Conservation (phyloP, 2,113 vertebrate species). For the Chaetura pelagica region DNA sequence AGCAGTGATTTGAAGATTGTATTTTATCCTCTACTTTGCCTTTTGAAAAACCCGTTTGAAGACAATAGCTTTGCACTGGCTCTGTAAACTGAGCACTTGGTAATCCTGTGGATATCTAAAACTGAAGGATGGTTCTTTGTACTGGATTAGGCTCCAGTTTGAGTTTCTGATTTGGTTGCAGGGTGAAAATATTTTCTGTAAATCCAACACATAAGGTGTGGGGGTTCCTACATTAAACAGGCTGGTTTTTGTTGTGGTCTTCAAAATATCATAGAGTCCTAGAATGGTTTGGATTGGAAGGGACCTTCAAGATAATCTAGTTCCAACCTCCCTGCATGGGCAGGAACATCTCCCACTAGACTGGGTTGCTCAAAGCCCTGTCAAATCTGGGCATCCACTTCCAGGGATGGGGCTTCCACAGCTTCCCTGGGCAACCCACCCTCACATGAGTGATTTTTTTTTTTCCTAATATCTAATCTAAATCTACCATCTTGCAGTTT, state of each 20-base stretch:
- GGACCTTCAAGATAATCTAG: too few relatives aligned
- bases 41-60: neutral
- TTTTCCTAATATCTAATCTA: too few relatives aligned
- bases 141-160: neutral
- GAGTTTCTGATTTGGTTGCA: neutral
- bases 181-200: neutral
- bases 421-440: too few relatives aligned
- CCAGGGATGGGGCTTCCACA: too few relatives aligned
- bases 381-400: too few relatives aligned
- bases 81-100: neutral
- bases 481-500: too few relatives aligned
- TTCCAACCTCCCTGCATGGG: too few relatives aligned
- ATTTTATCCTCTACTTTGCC: neutral
- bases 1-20: neutral
- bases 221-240: neutral
- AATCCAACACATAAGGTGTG: neutral
- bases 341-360: too few relatives aligned
- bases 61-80: neutral
- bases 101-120: neutral
- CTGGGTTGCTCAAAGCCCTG: too few relatives aligned
- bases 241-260: accelerated
- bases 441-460: too few relatives aligned
- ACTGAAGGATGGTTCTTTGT: neutral
- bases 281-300: too few relatives aligned
- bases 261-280: neutral